phyloP scores from a whole-genome alignment of 37 sponge, comb jelly and placozoan species.

The Ephydatia muelleri region DNA sequence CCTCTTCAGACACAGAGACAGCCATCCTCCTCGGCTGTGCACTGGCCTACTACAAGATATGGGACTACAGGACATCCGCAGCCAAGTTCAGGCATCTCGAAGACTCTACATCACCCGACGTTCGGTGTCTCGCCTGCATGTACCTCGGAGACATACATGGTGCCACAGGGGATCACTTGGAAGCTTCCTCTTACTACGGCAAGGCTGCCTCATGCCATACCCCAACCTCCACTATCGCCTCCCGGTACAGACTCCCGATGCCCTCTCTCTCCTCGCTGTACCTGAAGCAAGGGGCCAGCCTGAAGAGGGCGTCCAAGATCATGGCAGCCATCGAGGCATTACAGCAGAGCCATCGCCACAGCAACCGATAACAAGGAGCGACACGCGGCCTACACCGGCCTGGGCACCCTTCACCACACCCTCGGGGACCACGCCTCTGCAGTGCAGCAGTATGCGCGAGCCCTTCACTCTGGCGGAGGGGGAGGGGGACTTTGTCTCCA shows the following conservation, averaged over 20 bases:
- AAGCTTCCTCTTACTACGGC: conserved; percentile 30
- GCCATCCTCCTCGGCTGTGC: conserved; percentile 49
- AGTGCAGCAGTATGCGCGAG: conserved; percentile 45
- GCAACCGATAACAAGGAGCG: conserved; percentile 20
- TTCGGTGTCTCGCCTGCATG: conserved; percentile 29
- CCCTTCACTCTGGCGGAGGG: conserved; percentile 38
- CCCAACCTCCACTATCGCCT: conserved; percentile 1
- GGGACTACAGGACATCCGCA: conserved; percentile 11
- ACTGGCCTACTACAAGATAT: conserved; percentile 53
- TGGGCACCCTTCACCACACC: conserved; percentile 69
- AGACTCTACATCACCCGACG: background rate
- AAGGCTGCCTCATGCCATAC: conserved; percentile 11
- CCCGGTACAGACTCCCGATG: conserved; percentile 9
- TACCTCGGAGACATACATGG: conserved; percentile 56
- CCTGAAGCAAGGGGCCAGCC: conserved; percentile 33
- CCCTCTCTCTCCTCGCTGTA: conserved; percentile 37
- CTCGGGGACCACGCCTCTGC: conserved; percentile 53
- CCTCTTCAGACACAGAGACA: background rate
- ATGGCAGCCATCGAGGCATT: conserved; percentile 56
- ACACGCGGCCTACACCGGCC: conserved; percentile 41
- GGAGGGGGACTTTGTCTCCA: conserved; percentile 43
- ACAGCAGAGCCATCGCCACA: conserved; percentile 32
- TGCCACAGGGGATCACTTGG: background rate
- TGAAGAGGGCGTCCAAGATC: conserved; percentile 40
- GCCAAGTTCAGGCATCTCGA: conserved; percentile 9